phyloP scores from a whole-genome alignment of 2,797 vertebrate species.

The Echiichthys vipera region DNA sequence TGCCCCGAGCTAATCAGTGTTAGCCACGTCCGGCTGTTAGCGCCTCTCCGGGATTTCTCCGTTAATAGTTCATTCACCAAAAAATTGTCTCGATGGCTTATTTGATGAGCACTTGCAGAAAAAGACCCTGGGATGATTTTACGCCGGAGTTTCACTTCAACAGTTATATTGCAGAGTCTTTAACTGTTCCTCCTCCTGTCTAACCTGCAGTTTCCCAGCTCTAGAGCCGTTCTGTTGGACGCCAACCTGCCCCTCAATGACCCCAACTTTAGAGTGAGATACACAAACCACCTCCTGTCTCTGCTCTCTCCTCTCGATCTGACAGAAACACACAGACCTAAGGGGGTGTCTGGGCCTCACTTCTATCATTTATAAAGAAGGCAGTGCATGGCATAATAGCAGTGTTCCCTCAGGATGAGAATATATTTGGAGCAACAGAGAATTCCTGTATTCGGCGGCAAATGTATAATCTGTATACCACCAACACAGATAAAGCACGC shows the following conservation, averaged over 20 bases:
- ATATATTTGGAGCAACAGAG: not conserved
- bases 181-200: constrained; percentile 52
- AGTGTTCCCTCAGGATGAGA: not conserved
- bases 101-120: no score
- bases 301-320: constrained; percentile 15
- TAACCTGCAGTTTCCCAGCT: constrained; percentile 75
- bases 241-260: constrained; percentile 72
- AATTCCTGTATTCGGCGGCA: not conserved
- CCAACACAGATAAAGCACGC: not conserved
- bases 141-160: no score
- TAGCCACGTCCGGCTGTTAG: no score
- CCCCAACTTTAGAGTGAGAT: constrained; percentile 81
- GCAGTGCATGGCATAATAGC: not conserved
- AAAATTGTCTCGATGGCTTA: no score
- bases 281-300: constrained; percentile 15
- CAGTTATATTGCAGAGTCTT: no score
- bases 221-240: constrained; percentile 67
- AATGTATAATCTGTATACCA: not conserved
- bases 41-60: no score
- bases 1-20: no score
- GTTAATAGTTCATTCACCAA: no score
- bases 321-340: not conserved
- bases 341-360: constrained; percentile 27
- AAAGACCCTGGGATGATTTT: no score
- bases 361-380: not conserved